A percentile compares a stretch with the other conserved stretches of the same genome.
phyloP scores from a whole-genome alignment of 2,888 invertebrate species.

The Nephrotoma guestfalica region DNA sequence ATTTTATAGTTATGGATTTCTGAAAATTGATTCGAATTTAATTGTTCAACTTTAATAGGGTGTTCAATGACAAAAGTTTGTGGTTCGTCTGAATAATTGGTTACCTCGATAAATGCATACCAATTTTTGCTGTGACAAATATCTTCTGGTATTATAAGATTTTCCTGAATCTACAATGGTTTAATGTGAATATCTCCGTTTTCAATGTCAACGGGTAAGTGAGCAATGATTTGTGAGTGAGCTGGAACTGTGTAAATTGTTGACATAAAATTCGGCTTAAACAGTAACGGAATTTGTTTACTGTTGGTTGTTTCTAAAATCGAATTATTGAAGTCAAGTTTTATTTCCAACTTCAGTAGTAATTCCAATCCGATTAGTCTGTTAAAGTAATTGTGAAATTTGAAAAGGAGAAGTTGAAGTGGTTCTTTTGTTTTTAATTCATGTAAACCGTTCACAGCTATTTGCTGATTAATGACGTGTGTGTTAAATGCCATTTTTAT shows the following conservation, averaged over 20 bases:
- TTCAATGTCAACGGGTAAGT: too few species aligned
- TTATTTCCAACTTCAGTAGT: constrained; percentile 9
- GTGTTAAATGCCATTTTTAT: too few species aligned
- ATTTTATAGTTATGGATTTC: constrained; percentile 1
- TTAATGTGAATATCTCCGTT: too few species aligned
- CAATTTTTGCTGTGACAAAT: constrained; percentile 8
- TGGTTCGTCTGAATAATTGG: constrained; percentile 3
- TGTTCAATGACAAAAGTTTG: constrained; percentile 4
- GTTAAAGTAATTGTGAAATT: constrained; percentile 14
- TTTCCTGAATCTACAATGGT: too few species aligned
- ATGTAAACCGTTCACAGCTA: too few species aligned
- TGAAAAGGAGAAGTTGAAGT: too few species aligned
- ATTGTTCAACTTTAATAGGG: too few species aligned
- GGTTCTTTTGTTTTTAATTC: too few species aligned
- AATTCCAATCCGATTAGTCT: constrained; percentile 12
- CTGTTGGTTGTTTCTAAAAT: constrained; percentile 6
- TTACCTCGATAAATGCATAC: constrained; percentile 10
- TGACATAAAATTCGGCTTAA: constrained; percentile 10
- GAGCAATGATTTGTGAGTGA: too few species aligned
- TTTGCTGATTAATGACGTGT: too few species aligned
- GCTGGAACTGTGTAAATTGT: constrained; percentile 1
- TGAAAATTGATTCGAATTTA: too few species aligned
- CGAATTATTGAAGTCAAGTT: constrained; percentile 11
- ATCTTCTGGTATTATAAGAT: constrained; percentile 3
- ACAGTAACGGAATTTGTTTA: constrained; percentile 2